These are phyloP conservation scores for Aphidoletes aphidimyza DNA, from an alignment of 2,888 invertebrate genomes.

Conservation along the genomic window DNA sequence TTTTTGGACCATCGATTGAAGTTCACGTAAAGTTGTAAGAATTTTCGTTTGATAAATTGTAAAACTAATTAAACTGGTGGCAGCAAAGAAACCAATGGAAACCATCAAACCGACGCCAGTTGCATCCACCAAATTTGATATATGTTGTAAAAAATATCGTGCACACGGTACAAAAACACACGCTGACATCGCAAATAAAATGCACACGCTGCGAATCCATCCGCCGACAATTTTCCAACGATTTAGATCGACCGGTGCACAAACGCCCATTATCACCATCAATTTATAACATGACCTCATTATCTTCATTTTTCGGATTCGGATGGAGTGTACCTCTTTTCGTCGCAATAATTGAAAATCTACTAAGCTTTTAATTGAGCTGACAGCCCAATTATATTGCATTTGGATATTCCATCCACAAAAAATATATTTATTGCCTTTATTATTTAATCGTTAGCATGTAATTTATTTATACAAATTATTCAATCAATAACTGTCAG, in stretches of 20 bases:
- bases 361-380: background rate
- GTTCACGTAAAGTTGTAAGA: background rate
- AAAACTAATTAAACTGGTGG: background rate
- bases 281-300: slow-evolving; percentile 1
- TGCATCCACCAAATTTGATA: slow-evolving; percentile 18
- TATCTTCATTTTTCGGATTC: background rate
- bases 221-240: background rate
- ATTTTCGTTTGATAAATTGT: background rate
- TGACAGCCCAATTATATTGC: background rate
- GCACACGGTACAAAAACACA: background rate
- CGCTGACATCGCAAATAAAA: background rate
- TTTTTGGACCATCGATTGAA: background rate
- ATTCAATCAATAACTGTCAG: background rate
- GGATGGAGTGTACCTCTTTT: background rate
- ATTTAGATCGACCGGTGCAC: background rate
- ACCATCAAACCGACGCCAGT: slow-evolving; percentile 8
- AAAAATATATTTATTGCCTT: background rate
- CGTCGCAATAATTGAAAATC: background rate
- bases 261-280: background rate
- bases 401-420: background rate
- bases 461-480: background rate
- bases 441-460: background rate
- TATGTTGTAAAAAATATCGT: background rate
- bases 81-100: background rate
- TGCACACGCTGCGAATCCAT: background rate